Conservation (phyloP, 2,113 vertebrate genomes). For the Aix galericulata region DNA sequence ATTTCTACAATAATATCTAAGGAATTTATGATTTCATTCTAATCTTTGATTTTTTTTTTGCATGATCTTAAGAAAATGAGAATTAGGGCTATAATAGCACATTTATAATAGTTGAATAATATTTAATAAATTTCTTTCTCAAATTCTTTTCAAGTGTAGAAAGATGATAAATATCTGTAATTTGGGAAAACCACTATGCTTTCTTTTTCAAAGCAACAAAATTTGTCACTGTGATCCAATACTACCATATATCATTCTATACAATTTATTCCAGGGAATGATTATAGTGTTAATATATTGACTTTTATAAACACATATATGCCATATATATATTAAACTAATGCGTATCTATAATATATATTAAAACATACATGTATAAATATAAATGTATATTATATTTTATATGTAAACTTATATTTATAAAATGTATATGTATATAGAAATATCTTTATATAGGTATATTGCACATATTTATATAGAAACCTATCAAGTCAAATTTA, state of each 20-base stretch:
- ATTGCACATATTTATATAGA: not conserved
- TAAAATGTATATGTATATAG: not conserved
- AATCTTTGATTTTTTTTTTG: not conserved
- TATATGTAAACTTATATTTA: not conserved
- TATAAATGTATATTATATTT: not conserved
- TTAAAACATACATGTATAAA: not conserved
- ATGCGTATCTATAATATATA: not conserved
- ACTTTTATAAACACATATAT: not conserved
- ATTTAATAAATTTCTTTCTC: not conserved
- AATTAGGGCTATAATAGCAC: not conserved
- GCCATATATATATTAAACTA: not conserved
- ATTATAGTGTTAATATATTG: not conserved
- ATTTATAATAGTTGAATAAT: not conserved
- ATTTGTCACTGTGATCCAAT: not conserved
- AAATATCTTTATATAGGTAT: not conserved
- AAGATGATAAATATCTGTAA: not conserved
- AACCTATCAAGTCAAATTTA: not conserved
- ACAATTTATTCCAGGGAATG: not conserved
- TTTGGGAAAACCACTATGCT: not conserved
- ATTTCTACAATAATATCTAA: not conserved
- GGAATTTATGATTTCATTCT: not conserved
- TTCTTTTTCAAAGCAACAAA: not conserved
- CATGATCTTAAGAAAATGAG: not conserved
- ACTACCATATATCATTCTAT: not conserved
- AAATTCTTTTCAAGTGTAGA: not conserved